Conservation (phyloP, 1,140 invertebrate genomes). For the Triops cancriformis region DNA sequence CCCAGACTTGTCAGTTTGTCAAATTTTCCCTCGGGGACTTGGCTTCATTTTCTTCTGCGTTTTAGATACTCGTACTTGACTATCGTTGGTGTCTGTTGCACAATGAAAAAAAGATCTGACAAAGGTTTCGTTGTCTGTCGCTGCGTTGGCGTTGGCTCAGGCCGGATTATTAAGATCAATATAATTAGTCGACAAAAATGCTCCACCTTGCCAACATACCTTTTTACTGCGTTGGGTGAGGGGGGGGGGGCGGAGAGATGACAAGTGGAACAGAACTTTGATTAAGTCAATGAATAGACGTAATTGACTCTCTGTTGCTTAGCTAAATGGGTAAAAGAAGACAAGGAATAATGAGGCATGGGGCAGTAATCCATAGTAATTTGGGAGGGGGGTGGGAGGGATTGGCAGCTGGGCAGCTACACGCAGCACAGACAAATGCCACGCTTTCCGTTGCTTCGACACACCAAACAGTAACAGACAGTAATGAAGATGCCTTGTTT, state of each 20-base stretch:
- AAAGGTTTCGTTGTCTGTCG: background rate
- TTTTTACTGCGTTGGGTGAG: background rate
- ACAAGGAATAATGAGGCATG: background rate
- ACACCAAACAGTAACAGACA: background rate
- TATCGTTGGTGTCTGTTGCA: background rate
- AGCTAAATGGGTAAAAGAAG: background rate
- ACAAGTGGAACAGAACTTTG: background rate
- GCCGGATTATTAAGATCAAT: background rate
- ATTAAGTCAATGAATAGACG: background rate
- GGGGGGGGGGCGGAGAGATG: background rate
- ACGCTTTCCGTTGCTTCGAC: background rate
- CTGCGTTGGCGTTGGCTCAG: background rate
- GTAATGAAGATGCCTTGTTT: background rate
- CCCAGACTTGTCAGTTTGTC: background rate
- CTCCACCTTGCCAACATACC: background rate
- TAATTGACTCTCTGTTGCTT: background rate
- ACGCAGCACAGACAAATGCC: constrained; percentile 4
- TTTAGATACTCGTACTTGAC: background rate
- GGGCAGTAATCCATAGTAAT: background rate
- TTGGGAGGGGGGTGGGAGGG: no score
- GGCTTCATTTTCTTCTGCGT: background rate
- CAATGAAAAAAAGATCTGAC: background rate
- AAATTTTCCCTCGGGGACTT: background rate
- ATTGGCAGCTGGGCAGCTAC: background rate
- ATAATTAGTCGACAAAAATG: background rate